A percentile compares a stretch with the other conserved stretches of the same genome.
Conservation (phyloP, 2,113 vertebrate genomes). For the Struthio camelus region DNA sequence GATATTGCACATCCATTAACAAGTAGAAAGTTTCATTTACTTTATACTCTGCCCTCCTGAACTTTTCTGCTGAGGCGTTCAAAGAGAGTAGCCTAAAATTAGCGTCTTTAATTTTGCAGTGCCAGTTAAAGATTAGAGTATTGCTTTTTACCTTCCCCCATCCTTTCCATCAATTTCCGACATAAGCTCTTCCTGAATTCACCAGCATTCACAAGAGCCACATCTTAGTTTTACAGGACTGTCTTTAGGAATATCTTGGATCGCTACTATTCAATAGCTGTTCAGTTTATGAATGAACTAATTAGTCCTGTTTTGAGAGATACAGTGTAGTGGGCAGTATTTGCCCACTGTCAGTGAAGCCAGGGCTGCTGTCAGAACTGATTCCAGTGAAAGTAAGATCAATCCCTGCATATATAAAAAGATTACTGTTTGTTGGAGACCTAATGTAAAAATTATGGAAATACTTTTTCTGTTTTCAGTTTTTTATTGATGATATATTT, state of each 20-base stretch:
- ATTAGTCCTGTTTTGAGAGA: neutral
- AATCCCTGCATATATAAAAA: neutral
- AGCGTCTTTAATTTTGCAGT: neutral
- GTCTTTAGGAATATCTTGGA: neutral
- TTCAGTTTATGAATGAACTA: neutral
- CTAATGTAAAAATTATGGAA: neutral
- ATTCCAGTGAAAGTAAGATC: neutral
- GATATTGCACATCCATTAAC: neutral
- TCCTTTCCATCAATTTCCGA: neutral
- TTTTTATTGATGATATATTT: neutral
- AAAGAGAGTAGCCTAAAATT: neutral
- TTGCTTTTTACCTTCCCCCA: neutral
- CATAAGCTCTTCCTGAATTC: neutral
- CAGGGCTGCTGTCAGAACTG: neutral
- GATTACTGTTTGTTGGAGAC: neutral
- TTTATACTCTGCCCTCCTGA: neutral
- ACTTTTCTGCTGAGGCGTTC: neutral
- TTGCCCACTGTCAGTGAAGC: neutral
- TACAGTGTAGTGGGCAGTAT: neutral
- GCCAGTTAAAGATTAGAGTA: neutral
- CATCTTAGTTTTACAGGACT: neutral
- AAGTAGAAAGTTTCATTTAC: neutral
- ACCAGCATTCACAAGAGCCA: neutral
- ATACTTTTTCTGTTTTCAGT: neutral
- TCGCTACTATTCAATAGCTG: neutral